Percentiles rank a stretch among this genome's conserved stretches.
Conservation (phyloP, 2,113 vertebrate genomes). For the Rhabdornis inornatus region DNA sequence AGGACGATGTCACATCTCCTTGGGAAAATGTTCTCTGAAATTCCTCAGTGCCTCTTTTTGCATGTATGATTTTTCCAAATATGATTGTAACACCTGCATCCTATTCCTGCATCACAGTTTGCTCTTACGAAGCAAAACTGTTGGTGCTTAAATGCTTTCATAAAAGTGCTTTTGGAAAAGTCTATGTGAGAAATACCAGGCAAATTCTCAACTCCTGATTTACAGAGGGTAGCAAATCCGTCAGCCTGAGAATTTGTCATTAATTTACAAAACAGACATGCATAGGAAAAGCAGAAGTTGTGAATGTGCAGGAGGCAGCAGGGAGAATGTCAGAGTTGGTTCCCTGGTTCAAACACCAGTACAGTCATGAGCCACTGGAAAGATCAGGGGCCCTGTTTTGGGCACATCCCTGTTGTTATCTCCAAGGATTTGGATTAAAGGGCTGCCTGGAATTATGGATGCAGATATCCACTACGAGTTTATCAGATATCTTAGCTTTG, state of each 20-base stretch:
- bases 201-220: background rate
- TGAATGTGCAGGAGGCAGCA: background rate
- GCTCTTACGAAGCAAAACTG: background rate
- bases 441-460: background rate
- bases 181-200: rapidly evolving
- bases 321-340: background rate
- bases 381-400: background rate
- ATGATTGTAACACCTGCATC: background rate
- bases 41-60: background rate
- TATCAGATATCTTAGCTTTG: background rate
- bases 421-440: background rate
- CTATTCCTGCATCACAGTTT: background rate
- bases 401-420: too few species aligned
- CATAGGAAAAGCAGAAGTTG: background rate
- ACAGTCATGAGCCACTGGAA: background rate
- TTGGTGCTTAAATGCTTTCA: background rate
- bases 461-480: background rate
- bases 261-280: background rate
- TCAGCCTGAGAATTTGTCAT: background rate
- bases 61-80: background rate
- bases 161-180: background rate
- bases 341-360: background rate
- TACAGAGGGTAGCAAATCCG: background rate
- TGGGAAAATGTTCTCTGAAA: background rate
- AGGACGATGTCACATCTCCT: rapidly evolving